These are phyloP conservation scores for Pyrochroa serraticornis DNA, from an alignment of 2,888 invertebrate species.

Conservation along the genomic window DNA sequence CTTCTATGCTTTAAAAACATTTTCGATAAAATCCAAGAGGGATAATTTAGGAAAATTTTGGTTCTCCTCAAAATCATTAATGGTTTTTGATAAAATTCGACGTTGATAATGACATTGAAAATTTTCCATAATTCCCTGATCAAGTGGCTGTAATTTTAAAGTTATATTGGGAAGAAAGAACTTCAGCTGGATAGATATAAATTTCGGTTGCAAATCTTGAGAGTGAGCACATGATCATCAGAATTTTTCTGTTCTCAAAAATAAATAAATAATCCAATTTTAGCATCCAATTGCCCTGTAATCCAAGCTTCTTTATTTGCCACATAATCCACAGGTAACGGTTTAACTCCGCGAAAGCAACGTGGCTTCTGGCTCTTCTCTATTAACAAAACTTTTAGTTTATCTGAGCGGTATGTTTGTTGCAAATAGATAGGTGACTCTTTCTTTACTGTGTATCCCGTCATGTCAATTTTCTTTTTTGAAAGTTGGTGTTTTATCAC, in stretches of 20 bases:
- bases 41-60: too few species aligned
- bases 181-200: slow-evolving; percentile 23
- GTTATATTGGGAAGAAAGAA: slow-evolving; percentile 44
- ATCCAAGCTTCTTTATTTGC: slow-evolving; percentile 9
- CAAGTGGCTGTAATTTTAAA: slow-evolving; percentile 40
- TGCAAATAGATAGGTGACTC: too few species aligned
- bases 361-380: slow-evolving; percentile 40
- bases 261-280: slow-evolving; percentile 25
- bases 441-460: slow-evolving; percentile 50
- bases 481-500: slow-evolving; percentile 40
- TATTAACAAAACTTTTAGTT: slow-evolving; percentile 45
- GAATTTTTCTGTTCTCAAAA: slow-evolving; percentile 20
- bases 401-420: slow-evolving; percentile 46
- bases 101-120: slow-evolving; percentile 30
- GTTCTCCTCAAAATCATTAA: slow-evolving; percentile 20
- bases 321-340: neutral
- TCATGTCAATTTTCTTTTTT: slow-evolving; percentile 45
- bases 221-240: slow-evolving; percentile 31
- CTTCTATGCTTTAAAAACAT: too few species aligned
- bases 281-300: slow-evolving; percentile 5
- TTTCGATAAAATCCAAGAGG: too few species aligned
- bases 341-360: slow-evolving; percentile 4
- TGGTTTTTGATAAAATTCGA: slow-evolving; percentile 28
- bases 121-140: slow-evolving; percentile 40
- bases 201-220: slow-evolving; percentile 8